phyloP scores from a whole-genome alignment of 2,113 vertebrate species.

The Forbesichthys papilliferus region DNA sequence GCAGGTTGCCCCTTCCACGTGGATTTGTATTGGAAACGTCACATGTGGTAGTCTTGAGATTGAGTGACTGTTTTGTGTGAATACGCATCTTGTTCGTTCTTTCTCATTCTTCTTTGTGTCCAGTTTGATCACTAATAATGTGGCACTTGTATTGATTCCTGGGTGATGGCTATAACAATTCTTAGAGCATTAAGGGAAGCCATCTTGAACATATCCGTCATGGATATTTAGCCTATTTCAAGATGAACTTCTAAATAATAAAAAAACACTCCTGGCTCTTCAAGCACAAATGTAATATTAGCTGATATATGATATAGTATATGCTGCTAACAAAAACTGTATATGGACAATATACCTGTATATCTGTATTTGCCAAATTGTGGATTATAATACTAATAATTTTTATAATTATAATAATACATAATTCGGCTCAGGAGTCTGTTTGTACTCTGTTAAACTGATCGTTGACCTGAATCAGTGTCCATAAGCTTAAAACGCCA shows the following conservation, averaged over 20 bases:
- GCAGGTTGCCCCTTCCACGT: neutral
- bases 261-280: neutral
- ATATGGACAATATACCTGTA: neutral
- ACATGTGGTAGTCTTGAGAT: conserved; percentile 21
- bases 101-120: conserved; percentile 13
- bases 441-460: conserved; percentile 44
- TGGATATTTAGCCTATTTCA: too few relatives aligned
- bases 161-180: conserved; percentile 13
- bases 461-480: conserved; percentile 50
- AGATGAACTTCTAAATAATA: too few relatives aligned
- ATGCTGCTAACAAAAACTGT: neutral
- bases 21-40: neutral
- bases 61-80: conserved; percentile 68
- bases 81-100: conserved; percentile 44
- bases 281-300: neutral
- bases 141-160: conserved; percentile 33
- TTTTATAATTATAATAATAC: conserved; percentile 1
- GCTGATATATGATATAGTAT: neutral
- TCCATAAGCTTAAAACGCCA: neutral
- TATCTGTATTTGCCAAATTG: conserved; percentile 23
- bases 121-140: conserved; percentile 19
- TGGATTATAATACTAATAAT: conserved; percentile 9
- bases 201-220: too few relatives aligned
- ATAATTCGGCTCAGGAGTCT: conserved; percentile 42
- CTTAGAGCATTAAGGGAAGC: too few relatives aligned